phyloP scores from a whole-genome alignment of 2,888 invertebrate genomes.

The Abrostola triplasia region DNA sequence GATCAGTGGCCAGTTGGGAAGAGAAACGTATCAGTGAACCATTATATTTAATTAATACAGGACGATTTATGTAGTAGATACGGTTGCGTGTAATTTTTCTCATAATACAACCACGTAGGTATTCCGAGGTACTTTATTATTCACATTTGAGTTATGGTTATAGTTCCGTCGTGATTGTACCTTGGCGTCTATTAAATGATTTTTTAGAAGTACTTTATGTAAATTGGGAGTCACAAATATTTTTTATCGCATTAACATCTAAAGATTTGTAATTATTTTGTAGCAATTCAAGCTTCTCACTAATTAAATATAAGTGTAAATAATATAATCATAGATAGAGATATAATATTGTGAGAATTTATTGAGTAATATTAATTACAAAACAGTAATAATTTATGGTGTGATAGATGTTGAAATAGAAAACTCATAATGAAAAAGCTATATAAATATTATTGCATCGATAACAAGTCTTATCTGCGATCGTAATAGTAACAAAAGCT shows the following conservation, averaged over 20 bases:
- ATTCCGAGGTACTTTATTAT: slow-evolving; percentile 66
- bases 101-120: slow-evolving; percentile 68
- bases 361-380: slow-evolving; percentile 49
- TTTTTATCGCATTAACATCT: slow-evolving; percentile 50
- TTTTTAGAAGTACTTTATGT: slow-evolving; percentile 48
- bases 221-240: slow-evolving; percentile 41
- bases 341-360: slow-evolving; percentile 38
- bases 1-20: slow-evolving; percentile 71
- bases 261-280: slow-evolving; percentile 54
- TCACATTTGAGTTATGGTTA: slow-evolving; percentile 74
- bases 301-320: slow-evolving; percentile 54
- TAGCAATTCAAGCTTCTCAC: slow-evolving; percentile 44
- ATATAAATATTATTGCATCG: background rate
- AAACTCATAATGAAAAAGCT: slow-evolving; percentile 1
- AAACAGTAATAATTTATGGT: slow-evolving; percentile 20
- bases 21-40: slow-evolving; percentile 75
- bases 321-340: slow-evolving; percentile 35
- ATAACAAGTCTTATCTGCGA: slow-evolving; percentile 11
- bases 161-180: slow-evolving; percentile 60
- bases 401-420: slow-evolving; percentile 9
- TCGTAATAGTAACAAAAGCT: slow-evolving; percentile 25
- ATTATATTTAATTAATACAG: slow-evolving; percentile 83
- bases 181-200: slow-evolving; percentile 39
- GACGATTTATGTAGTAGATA: slow-evolving; percentile 77
- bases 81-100: slow-evolving; percentile 76